phyloP scores from a whole-genome alignment of 2,113 vertebrate species.

The Pavo muticus region DNA sequence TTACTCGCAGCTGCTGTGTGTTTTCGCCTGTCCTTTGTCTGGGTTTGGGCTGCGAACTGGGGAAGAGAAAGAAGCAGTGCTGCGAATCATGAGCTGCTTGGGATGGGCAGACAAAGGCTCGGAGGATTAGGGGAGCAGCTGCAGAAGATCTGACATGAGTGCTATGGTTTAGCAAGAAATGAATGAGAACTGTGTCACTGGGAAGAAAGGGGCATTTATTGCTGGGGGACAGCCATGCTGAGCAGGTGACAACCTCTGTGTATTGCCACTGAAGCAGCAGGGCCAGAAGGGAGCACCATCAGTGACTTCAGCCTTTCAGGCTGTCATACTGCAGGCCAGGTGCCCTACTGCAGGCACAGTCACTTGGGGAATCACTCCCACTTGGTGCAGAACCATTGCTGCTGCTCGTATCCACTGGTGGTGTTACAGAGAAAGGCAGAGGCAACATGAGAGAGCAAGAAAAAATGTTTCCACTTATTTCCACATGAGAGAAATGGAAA shows the following conservation, averaged over 20 bases:
- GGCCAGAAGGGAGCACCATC: neutral
- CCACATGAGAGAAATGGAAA: neutral
- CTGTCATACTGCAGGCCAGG: neutral
- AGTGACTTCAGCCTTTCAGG: neutral
- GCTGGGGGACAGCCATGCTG: neutral
- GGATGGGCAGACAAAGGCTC: conserved; percentile 27
- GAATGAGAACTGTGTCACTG: conserved; percentile 2
- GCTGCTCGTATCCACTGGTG: rapidly evolving
- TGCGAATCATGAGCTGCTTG: neutral
- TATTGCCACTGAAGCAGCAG: neutral
- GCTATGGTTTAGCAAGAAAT: conserved; percentile 54
- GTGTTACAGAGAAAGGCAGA: neutral
- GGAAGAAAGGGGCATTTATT: conserved; percentile 34
- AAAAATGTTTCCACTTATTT: neutral
- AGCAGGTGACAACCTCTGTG: conserved; percentile 50
- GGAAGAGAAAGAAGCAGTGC: neutral
- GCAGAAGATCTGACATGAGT: conserved; percentile 44
- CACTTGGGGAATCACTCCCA: neutral
- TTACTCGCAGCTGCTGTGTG: neutral
- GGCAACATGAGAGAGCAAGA: neutral
- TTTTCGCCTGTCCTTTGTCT: conserved; percentile 17
- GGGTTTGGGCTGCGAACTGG: neutral
- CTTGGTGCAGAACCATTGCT: neutral
- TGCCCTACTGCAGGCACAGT: neutral
- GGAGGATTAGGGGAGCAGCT: conserved; percentile 41